Evolutionary conservation across 2,113 vertebrate species (phyloP), one percentile per base, ranked within the genome.

Genomic region (Neoarius graeffei): DNA sequence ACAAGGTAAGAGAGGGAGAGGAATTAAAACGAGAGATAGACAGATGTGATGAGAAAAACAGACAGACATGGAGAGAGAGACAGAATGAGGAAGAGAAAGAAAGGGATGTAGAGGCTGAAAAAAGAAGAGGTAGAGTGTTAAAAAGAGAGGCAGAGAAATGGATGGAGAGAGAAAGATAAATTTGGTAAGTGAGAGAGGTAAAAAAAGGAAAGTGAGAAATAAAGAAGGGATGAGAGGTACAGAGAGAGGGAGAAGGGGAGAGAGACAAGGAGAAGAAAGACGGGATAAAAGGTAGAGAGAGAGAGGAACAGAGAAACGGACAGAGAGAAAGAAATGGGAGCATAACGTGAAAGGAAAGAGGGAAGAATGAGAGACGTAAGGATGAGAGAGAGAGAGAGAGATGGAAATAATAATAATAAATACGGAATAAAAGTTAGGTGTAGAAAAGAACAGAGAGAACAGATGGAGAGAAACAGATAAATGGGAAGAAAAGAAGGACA

Each of bases 281-380:
- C 14, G 77, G 25, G 82, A 15, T 56, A 79, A 89, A 64, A 59
- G 56, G 23, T 82, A 83, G 15, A 52, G 50, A 82, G 54, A 35
- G 35, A 35, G 35, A 35, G 35, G 20, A 3, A 50, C 82, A 91
- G 81, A 92, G 90, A 90, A 89, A 87, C 67, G 19, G 54, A 90
- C 54, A 88, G 87, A 89, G 83, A 89, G 83, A 86, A 85, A 84
- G 81, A 90, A 87, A 91, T 87, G 88, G 90, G 87, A 66, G 2
- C 35, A 25, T 56, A 89, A 64, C 88, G 88, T 86, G 82, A 84
- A 48, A 48, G 35, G 10, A 71, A 35, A 3, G 14, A 35, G 67
- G 13, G 67, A 71, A 8, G 30, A 9, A 71, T 71, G 35, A 74
- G 35, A n/a, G n/a, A n/a, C n/a, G n/a, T 25, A n/a, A 10, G 25